Evolutionary conservation across 2,888 invertebrate genomes (phyloP).

Genomic region (Tribolium freemani): DNA sequence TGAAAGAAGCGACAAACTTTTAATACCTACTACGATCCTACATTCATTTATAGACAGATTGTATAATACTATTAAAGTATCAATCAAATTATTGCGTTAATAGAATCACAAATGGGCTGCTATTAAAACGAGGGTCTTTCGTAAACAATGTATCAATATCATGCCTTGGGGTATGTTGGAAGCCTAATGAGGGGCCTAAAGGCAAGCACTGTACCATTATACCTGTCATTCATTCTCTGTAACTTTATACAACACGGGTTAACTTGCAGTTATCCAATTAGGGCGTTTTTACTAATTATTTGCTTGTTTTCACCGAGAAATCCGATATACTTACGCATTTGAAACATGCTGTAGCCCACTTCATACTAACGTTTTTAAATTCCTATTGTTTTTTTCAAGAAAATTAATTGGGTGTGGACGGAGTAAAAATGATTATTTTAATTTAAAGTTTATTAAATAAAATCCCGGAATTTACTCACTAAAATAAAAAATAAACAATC

Average conservation of each 20-base stretch:
- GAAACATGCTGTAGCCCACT: too few species aligned
- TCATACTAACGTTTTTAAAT: too few species aligned
- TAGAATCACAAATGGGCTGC: slow-evolving; percentile 22
- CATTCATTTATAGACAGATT: too few species aligned
- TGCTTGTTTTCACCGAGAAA: slow-evolving; percentile 21
- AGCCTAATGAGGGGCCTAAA: slow-evolving; percentile 32
- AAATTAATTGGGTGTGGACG: too few species aligned
- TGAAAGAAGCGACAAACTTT: too few species aligned
- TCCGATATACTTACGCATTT: neutral
- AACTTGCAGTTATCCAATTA: slow-evolving; percentile 37
- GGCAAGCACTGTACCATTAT: slow-evolving; percentile 24
- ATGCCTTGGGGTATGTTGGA: slow-evolving; percentile 16
- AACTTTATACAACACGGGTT: slow-evolving; percentile 37
- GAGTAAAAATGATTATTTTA: too few species aligned
- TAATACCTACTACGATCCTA: too few species aligned
- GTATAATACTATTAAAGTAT: neutral
- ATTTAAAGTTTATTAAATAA: slow-evolving; percentile 3
- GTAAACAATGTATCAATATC: slow-evolving; percentile 39
- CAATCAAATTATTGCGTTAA: slow-evolving; percentile 10
- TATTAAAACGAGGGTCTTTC: slow-evolving; percentile 26
- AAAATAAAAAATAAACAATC: slow-evolving; percentile 7
- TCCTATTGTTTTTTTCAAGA: too few species aligned
- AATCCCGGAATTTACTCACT: slow-evolving; percentile 9
- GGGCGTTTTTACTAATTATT: slow-evolving; percentile 31
- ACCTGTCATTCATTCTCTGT: slow-evolving; percentile 38